Evolutionary conservation across 1,140 invertebrate genomes (phyloP), one percentile per base, ranked within the genome.

Genomic region (Drosophila setifemur): DNA sequence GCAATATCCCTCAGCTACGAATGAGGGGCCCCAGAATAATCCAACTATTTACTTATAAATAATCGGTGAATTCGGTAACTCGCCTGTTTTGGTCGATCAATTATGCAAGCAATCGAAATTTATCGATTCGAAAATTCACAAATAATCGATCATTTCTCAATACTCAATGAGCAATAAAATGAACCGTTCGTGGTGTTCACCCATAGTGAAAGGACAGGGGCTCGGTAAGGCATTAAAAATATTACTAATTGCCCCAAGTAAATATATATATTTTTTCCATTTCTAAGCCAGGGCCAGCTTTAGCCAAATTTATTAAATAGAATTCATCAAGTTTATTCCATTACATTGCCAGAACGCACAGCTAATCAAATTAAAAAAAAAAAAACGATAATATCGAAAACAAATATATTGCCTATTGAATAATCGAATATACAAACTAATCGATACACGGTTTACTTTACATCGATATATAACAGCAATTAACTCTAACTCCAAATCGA

Each of bases 1-100:
- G 49, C 66, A 1, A 66, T 87, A 8, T 89, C 87, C 7, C 47
- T 86, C 25, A 75, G 58, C 42, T 89, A 89, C 37, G 88, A 89
- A 67, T 81, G 47, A 61, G 29, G 2, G 1, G 28, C 2, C 6
- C 18, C 16, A n/a, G 7, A 39, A 12, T n/a, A 6, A 19, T 42
- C 35, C 14, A 23, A 21, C 7, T 11, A n/a, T 28, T 45, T 29
- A 23, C 19, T 12, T 23, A 21, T 52, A 35, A 50, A 23, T 40
- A 18, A 40, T 25, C 48, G 48, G 49, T 23, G 28, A 14, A n/a
- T 21, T 11, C 16, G n/a, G 6, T 21, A 42, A n/a, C n/a, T n/a
- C n/a, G n/a, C n/a, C n/a, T n/a, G n/a, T n/a, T n/a, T 21, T n/a
- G n/a, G 11, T 23, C 39, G 39, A 40, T 40, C 18, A 14, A 12